These are phyloP conservation scores for Anguilla rostrata DNA, from an alignment of 2,113 vertebrate genomes.

Conservation along the genomic window DNA sequence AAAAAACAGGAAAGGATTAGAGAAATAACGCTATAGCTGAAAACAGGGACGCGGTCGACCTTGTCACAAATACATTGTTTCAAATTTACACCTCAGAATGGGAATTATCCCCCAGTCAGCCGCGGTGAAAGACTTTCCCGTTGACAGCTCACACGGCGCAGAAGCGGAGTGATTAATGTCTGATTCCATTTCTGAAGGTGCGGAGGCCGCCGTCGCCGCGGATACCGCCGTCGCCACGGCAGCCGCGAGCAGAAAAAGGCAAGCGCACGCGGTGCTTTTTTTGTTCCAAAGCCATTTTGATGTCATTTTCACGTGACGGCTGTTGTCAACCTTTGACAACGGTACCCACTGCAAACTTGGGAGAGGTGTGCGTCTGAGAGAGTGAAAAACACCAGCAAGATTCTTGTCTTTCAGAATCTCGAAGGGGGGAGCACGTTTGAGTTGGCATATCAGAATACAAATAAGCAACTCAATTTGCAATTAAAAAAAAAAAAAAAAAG, in stretches of 20 bases:
- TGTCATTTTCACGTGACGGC: background rate
- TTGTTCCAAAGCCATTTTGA: background rate
- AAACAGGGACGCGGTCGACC: background rate
- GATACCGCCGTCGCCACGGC: background rate
- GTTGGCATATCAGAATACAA: background rate
- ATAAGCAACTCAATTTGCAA: background rate
- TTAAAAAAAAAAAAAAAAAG: too few relatives aligned
- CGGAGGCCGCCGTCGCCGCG: background rate
- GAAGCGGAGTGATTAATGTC: slow-evolving; percentile 1
- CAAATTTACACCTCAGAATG: slow-evolving; percentile 8
- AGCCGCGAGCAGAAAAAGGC: background rate
- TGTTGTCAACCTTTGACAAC: background rate
- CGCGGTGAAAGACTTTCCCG: background rate
- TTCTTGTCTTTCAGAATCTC: background rate
- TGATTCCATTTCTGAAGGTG: background rate
- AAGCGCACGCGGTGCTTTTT: background rate
- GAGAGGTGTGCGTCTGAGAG: background rate
- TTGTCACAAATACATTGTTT: slow-evolving; percentile 8
- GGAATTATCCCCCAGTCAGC: background rate
- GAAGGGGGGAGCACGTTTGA: background rate
- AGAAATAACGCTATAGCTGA: background rate
- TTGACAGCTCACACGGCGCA: background rate
- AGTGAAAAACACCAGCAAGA: background rate
- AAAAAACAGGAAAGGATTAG: background rate
- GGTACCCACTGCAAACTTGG: background rate